phyloP scores from a whole-genome alignment of 2,888 invertebrate species.

The Pseudococcus viburni region DNA sequence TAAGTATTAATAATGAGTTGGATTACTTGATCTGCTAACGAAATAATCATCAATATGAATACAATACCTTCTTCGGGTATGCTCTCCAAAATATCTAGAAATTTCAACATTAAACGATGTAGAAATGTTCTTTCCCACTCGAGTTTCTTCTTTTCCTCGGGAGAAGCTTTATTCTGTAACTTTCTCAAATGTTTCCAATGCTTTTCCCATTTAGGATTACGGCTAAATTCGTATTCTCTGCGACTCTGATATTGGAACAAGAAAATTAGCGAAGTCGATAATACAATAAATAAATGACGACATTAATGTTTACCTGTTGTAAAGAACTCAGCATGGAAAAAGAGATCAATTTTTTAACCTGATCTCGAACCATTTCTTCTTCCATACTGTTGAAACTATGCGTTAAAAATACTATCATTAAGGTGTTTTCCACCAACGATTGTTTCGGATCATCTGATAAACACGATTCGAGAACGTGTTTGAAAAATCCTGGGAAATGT shows the following conservation, averaged over 20 bases:
- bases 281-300: background rate
- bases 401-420: constrained; percentile 91
- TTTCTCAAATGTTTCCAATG: constrained; percentile 82
- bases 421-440: constrained; percentile 81
- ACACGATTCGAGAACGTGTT: constrained; percentile 83
- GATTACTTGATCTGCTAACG: background rate
- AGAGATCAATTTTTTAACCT: constrained; percentile 85
- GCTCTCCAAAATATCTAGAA: constrained; percentile 84
- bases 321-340: constrained; percentile 94
- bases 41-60: background rate
- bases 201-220: constrained; percentile 90
- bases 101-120: constrained; percentile 88
- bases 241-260: constrained; percentile 74
- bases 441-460: constrained; percentile 71
- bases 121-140: constrained; percentile 91
- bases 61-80: constrained; percentile 78
- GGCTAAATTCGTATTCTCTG: constrained; percentile 87
- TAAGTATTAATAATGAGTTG: background rate
- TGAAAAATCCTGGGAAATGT: constrained; percentile 86
- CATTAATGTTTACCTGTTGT: constrained; percentile 76
- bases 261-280: constrained; percentile 15
- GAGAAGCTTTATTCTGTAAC: constrained; percentile 87
- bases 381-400: constrained; percentile 99
- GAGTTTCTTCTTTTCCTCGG: constrained; percentile 77
- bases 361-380: constrained; percentile 91